Evolutionary conservation across 2,113 vertebrate species (phyloP).

Genomic region (Cepphus grylle): DNA sequence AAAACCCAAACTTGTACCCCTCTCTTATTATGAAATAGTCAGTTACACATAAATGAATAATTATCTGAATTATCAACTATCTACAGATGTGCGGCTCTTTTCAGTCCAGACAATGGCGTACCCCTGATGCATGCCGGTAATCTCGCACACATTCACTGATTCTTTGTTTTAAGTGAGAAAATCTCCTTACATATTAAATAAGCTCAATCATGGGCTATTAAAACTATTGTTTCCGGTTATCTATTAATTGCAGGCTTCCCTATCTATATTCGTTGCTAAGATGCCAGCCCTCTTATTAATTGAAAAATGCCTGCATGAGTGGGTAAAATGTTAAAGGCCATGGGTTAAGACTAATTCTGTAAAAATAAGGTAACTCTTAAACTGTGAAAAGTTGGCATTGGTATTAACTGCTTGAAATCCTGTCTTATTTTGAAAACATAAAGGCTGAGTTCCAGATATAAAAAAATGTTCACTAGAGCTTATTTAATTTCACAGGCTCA

Average conservation of each 20-base stretch:
- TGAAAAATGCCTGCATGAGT: conserved; percentile 20
- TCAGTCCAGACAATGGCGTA: conserved; percentile 71
- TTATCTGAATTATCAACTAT: conserved; percentile 79
- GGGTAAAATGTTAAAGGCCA: conserved; percentile 54
- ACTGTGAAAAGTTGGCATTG: conserved; percentile 9
- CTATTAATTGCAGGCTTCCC: conserved; percentile 73
- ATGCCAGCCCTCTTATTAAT: conserved; percentile 27
- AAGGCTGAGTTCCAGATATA: neutral
- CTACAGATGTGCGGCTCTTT: conserved; percentile 76
- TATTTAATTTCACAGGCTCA: conserved; percentile 1
- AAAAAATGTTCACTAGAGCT: neutral
- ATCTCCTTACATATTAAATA: conserved; percentile 74
- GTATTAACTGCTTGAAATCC: conserved; percentile 44
- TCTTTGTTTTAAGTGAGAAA: conserved; percentile 80
- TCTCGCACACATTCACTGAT: conserved; percentile 71
- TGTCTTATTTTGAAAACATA: neutral
- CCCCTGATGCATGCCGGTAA: conserved; percentile 68
- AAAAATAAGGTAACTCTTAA: conserved; percentile 4
- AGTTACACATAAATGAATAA: conserved; percentile 67
- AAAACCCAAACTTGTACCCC: conserved; percentile 43
- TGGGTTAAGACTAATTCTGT: conserved; percentile 43
- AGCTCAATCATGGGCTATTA: conserved; percentile 77
- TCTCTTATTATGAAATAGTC: conserved; percentile 53
- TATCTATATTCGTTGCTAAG: conserved; percentile 51
- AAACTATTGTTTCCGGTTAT: conserved; percentile 83